Evolutionary conservation across 2,888 invertebrate species (phyloP).

Genomic region (Scaptomyza tumidula): DNA sequence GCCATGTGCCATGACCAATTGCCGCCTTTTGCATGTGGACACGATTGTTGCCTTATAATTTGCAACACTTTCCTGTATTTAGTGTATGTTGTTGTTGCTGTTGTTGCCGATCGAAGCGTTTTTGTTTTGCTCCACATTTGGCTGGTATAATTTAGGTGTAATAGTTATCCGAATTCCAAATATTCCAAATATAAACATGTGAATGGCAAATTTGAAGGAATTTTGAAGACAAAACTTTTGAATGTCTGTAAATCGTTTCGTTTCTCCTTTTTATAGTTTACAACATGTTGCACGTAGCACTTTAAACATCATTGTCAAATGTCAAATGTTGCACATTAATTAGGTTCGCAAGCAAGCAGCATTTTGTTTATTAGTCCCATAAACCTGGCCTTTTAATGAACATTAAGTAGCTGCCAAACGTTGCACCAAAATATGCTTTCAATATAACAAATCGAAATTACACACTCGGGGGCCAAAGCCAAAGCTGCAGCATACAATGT

Average conservation of each 20-base stretch:
- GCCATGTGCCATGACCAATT: constrained; percentile 44
- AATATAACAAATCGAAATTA: constrained; percentile 54
- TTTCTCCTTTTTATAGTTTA: neutral
- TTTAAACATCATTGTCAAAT: constrained; percentile 38
- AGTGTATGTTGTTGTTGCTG: neutral
- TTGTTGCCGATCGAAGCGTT: constrained; percentile 18
- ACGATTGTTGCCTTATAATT: constrained; percentile 63
- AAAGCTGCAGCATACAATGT: constrained; percentile 1
- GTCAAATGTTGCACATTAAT: constrained; percentile 50
- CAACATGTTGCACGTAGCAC: constrained; percentile 30
- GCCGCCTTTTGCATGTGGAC: constrained; percentile 51
- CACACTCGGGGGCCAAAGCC: constrained; percentile 16
- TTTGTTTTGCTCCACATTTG: constrained; percentile 61
- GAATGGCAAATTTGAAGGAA: too few species aligned
- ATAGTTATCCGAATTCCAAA: neutral
- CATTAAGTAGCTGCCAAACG: constrained; percentile 59
- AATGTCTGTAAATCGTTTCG: too few species aligned
- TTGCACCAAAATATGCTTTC: constrained; percentile 39
- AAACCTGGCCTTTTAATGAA: constrained; percentile 6
- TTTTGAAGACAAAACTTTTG: too few species aligned
- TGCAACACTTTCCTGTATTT: constrained; percentile 67
- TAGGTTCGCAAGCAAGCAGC: constrained; percentile 18
- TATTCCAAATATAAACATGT: neutral
- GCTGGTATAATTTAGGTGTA: neutral
- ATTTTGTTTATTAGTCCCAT: constrained; percentile 21